Evolutionary conservation across 2,113 vertebrate species (phyloP), one percentile per base, ranked within the genome.

Genomic region (Probosciger aterrimus): DNA sequence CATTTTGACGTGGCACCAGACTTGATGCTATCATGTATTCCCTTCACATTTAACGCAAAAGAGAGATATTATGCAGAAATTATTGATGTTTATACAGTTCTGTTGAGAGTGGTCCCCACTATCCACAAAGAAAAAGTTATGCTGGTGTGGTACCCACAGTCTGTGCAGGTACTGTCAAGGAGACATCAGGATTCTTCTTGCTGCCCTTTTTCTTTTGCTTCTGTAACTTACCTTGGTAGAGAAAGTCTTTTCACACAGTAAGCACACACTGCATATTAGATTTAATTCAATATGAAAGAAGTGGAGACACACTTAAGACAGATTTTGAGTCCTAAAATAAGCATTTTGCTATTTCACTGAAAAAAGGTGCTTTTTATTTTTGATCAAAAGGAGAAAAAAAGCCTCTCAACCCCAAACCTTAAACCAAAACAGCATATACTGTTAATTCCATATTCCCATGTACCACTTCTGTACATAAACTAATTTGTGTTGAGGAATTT

Each of bases 351-450:
- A 14, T 28, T 86, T 90, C 16, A 30, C 10, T 76, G 30, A 20
- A 57, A 84, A 77, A 74, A 73, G 4, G 2, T 30, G 2, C 0
- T 39, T 84, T 73, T 49, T 8, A 15, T 65, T 88, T 87, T 83
- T 80, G 2, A 77, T 52, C 5, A 65, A 83, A 83, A 52, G 16
- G 10, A 65, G 10, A 10, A 50, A 67, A 71, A 37, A 16, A 9
- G 6, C 9, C 20, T n/a, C 7, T 28, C 12, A 33, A 15, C 0
- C 5, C 7, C 18, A 19, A 71, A 4, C 0, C 1, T 5, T 60
- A 55, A 84, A 75, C 9, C 10, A 64, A 60, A 64, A 7, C 5
- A 35, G 7, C 16, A 44, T 64, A 25, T 41, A 43, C 15, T n/a
- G 4, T 53, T 59, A 44, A 49, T 70, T 75, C 33, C 16, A 10